phyloP scores from a whole-genome alignment of 2,113 vertebrate genomes.

The Platysternon megacephalum region DNA sequence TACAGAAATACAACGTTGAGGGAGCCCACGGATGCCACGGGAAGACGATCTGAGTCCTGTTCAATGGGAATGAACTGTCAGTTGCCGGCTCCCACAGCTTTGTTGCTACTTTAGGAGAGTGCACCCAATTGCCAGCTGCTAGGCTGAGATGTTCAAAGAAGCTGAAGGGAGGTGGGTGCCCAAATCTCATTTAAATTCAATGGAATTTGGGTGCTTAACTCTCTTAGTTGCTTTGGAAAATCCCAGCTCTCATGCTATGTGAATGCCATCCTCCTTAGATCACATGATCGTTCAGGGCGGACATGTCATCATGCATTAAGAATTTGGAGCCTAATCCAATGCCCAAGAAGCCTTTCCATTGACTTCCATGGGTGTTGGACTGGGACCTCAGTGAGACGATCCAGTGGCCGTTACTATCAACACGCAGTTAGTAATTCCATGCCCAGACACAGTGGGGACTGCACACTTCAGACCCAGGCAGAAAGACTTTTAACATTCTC shows the following conservation, averaged over 20 bases:
- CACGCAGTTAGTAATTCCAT: background rate
- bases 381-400: background rate
- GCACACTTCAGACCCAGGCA: background rate
- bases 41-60: background rate
- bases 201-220: background rate
- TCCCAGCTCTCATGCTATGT: background rate
- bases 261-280: background rate
- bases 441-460: background rate
- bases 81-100: background rate
- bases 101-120: background rate
- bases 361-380: background rate
- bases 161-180: background rate
- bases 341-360: background rate
- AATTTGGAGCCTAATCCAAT: background rate
- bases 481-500: background rate
- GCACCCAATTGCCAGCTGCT: background rate
- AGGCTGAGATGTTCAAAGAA: background rate
- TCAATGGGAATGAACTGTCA: background rate
- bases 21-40: background rate
- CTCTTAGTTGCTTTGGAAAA: background rate
- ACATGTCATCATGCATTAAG: background rate
- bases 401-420: background rate
- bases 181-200: background rate
- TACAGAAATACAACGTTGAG: background rate
- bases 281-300: fast-evolving